A percentile compares a stretch with the other conserved stretches of the same genome.
Conservation (phyloP, 1,140 invertebrate species). For the Eupeodes corollae region DNA sequence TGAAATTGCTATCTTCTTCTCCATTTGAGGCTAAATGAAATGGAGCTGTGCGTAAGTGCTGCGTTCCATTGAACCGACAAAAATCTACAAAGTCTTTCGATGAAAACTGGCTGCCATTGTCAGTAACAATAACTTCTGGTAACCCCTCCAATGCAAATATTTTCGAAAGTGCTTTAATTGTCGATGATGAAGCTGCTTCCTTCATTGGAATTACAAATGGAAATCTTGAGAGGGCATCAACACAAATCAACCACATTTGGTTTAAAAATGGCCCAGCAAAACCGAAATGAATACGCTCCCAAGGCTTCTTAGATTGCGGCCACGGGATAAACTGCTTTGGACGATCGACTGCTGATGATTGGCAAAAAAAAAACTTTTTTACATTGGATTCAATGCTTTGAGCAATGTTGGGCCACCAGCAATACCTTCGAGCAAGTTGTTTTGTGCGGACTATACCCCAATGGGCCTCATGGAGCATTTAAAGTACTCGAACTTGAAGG, state of each 20-base stretch:
- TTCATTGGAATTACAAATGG: constrained; percentile 6
- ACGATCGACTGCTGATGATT: not conserved
- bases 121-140: not conserved
- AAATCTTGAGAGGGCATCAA: constrained; percentile 36
- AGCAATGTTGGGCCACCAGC: not conserved
- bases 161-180: constrained; percentile 4
- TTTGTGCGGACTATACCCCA: not conserved
- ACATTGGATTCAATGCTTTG: not conserved
- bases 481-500: not conserved
- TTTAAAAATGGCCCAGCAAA: constrained; percentile 15
- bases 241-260: constrained; percentile 32
- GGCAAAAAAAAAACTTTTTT: not conserved
- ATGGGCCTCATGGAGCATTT: not conserved
- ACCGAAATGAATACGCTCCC: constrained; percentile 16
- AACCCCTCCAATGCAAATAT: constrained; percentile 11
- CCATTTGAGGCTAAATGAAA: too few relatives aligned
- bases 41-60: too few relatives aligned
- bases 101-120: too few relatives aligned
- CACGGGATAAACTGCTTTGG: constrained; percentile 6
- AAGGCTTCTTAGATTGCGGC: constrained; percentile 19
- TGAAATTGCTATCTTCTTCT: too few relatives aligned
- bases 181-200: not conserved
- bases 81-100: too few relatives aligned
- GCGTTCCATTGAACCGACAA: too few relatives aligned
- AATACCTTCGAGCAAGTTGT: not conserved